Evolutionary conservation across 2,113 vertebrate species (phyloP), one percentile per base, ranked within the genome.

Genomic region (Coregonus clupeaformis): DNA sequence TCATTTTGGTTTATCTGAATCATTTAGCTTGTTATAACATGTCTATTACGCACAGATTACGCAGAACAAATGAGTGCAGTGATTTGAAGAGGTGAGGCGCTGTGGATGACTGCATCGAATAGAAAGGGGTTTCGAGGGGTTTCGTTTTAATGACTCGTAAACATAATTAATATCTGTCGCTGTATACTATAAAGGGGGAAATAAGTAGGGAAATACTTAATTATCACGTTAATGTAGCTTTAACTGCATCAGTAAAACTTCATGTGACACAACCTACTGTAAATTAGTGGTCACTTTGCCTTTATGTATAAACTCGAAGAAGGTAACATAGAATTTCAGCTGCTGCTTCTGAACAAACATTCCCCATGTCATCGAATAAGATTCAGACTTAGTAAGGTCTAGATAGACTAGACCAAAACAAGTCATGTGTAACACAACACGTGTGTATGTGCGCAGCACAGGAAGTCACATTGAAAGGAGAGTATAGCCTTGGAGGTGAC

Each of bases 101-200:
- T 88, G 76, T 82, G 85, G 52, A 78, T 78, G 80, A 83, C 81
- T 89, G 85, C 82, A 84, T 83, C 57, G 69, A 83, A 88, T 70
- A 72, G 82, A 69, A 69, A 70, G 74, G 82, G 14, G 29, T 87
- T 87, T 86, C 82, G 71, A 70, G 74, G 82, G 14, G 29, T 87
- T 87, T 86, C 82, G 72, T 78, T 89, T 91, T 87, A 89, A 84
- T 92, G 87, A 91, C 89, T 91, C 89, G 82, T 90, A 90, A 91
- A 93, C 85, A 63, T 80, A 85, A 90, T 91, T 88, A 84, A 90
- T 92, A 90, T 91, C 76, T 86, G 87, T 88, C 80, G 73, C 79
- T 80, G 83, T 90, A 84, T 85, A 5, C 75, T 83, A 4, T 72
- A 86, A 91, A 88, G 80, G 76, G 70, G 69, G 79, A 88, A 89